phyloP scores from a whole-genome alignment of 2,888 invertebrate genomes.

The Andrena fulva region DNA sequence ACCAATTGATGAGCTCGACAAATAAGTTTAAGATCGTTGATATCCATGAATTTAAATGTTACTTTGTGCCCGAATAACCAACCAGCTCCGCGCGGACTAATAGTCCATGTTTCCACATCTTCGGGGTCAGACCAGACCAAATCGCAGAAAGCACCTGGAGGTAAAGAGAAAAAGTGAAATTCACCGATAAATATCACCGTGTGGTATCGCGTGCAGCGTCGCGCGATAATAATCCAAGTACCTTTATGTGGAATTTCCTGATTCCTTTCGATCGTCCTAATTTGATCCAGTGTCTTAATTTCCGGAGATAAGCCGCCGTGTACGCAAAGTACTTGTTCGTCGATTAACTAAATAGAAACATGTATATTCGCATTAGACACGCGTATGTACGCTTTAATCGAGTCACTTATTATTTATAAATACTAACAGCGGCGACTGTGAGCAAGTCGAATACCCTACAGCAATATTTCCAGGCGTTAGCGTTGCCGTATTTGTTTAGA shows the following conservation, averaged over 20 bases:
- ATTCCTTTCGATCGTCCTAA: conserved; percentile 97
- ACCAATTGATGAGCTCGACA: conserved; percentile 99
- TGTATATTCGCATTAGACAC: conserved; percentile 12
- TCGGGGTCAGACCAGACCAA: conserved; percentile 99
- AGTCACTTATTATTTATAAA: conserved; percentile 18
- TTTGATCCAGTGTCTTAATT: conserved; percentile 98
- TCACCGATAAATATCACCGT: neutral
- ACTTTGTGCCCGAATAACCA: conserved; percentile 98
- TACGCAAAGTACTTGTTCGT: conserved; percentile 98
- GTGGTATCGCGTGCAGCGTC: neutral
- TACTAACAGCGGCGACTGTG: conserved; percentile 97
- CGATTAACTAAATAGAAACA: conserved; percentile 91
- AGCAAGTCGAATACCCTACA: conserved; percentile 99
- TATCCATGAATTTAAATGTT: conserved; percentile 96
- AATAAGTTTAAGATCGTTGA: conserved; percentile 96
- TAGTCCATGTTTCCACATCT: conserved; percentile 96
- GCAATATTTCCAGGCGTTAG: conserved; percentile 99
- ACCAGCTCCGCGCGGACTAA: conserved; percentile 98
- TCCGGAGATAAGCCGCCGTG: conserved; percentile 99
- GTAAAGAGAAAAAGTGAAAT: neutral
- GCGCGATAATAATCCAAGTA: conserved; percentile 64
- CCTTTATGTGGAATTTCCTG: conserved; percentile 99
- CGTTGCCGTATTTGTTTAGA: conserved; percentile 99
- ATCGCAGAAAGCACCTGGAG: conserved; percentile 96
- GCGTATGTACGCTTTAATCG: neutral